Evolutionary conservation across 2,797 vertebrate species (phyloP).

Genomic region (Bufotes viridis): DNA sequence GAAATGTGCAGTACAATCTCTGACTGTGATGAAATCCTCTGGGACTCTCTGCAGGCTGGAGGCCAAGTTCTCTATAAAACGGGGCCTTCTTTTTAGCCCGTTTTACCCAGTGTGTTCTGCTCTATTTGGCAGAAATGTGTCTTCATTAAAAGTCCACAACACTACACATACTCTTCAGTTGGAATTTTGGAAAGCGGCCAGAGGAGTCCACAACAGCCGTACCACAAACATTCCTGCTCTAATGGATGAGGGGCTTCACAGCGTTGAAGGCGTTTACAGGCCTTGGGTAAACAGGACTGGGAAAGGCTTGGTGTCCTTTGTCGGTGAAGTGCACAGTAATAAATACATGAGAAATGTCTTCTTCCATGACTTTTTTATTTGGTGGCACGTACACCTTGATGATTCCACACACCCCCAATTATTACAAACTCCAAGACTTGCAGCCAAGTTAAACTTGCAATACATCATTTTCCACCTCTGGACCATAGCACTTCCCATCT

Average conservation of each 20-base stretch:
- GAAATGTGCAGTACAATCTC: constrained; percentile 63
- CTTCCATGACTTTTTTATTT: background rate
- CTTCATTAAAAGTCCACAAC: constrained; percentile 73
- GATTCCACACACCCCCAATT: too few relatives aligned
- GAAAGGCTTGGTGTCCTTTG: constrained; percentile 69
- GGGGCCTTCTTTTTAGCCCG: constrained; percentile 70
- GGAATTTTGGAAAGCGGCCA: constrained; percentile 68
- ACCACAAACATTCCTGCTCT: constrained; percentile 72
- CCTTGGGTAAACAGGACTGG: constrained; percentile 71
- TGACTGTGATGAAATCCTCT: constrained; percentile 68
- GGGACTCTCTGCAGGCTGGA: constrained; percentile 67
- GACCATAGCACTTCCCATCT: too few relatives aligned
- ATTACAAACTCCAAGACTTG: too few relatives aligned
- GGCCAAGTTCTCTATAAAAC: constrained; percentile 74
- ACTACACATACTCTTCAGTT: constrained; percentile 75
- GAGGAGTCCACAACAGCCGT: constrained; percentile 72
- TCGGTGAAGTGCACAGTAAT: background rate
- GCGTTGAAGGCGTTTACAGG: constrained; percentile 70
- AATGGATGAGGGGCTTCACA: constrained; percentile 72
- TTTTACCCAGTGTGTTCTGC: constrained; percentile 68
- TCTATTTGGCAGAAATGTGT: constrained; percentile 72
- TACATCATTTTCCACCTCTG: too few relatives aligned
- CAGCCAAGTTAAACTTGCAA: too few relatives aligned
- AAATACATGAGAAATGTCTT: background rate
- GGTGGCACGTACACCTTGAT: background rate